These are phyloP conservation scores for Beris chalybata DNA, from an alignment of 2,888 invertebrate species.

Conservation along the genomic window DNA sequence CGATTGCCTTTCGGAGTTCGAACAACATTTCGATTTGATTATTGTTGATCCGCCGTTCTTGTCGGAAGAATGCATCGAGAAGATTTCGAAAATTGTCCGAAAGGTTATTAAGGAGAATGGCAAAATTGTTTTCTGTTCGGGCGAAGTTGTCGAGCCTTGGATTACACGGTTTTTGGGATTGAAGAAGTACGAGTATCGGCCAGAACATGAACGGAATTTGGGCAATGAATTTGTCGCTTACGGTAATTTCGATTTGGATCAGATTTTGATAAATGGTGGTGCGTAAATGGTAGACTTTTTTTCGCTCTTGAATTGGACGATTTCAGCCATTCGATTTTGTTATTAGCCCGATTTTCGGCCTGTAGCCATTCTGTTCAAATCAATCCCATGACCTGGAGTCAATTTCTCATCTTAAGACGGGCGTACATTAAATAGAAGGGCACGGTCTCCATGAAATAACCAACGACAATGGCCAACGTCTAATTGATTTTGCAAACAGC, in stretches of 20 bases:
- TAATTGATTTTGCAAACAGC: no score
- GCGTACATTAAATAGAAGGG: no score
- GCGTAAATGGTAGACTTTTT: neutral
- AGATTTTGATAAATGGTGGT: constrained; percentile 39
- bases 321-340: no score
- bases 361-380: no score
- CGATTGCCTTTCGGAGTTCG: constrained; percentile 57
- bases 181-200: constrained; percentile 70
- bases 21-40: constrained; percentile 73
- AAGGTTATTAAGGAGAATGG: constrained; percentile 63
- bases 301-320: no score
- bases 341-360: no score
- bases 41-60: constrained; percentile 95
- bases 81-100: constrained; percentile 77
- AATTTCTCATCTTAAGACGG: no score
- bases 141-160: constrained; percentile 74
- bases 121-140: constrained; percentile 73
- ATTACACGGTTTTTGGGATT: constrained; percentile 67
- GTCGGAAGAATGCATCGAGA: constrained; percentile 86
- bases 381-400: no score
- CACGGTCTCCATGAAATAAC: no score
- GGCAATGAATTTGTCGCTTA: constrained; percentile 92
- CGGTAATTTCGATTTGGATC: constrained; percentile 80
- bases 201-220: constrained; percentile 84
- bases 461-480: no score